These are phyloP conservation scores for Heterochromis multidens DNA, from an alignment of 2,113 vertebrate genomes.

Conservation along the genomic window DNA sequence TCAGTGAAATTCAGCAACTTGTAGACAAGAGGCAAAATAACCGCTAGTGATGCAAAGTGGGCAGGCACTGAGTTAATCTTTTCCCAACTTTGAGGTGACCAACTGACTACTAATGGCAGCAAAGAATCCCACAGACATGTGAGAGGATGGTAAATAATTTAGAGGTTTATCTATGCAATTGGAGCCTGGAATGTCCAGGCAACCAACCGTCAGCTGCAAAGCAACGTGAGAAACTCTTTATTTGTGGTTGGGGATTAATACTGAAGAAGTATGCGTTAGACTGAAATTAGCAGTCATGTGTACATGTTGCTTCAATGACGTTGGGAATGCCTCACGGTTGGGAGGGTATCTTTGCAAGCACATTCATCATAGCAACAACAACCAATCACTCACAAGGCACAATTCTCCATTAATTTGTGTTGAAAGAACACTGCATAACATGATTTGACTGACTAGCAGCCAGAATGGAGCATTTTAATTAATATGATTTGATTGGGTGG, in stretches of 20 bases:
- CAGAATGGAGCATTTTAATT: neutral
- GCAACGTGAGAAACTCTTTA: neutral
- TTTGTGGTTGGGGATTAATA: neutral
- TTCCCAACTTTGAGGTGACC: neutral
- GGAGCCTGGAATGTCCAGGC: neutral
- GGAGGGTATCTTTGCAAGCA: neutral
- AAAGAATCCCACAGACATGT: neutral
- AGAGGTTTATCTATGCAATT: neutral
- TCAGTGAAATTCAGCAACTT: neutral
- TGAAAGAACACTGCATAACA: neutral
- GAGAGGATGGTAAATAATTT: neutral
- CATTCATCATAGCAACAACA: neutral
- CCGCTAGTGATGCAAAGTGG: neutral
- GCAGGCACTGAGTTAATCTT: fast-evolving
- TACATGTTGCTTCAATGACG: too few relatives aligned
- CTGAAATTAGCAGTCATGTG: neutral
- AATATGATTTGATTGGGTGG: neutral
- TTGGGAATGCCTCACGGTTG: neutral
- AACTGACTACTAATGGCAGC: neutral
- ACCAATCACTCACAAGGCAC: neutral
- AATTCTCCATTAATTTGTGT: neutral
- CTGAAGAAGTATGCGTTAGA: neutral
- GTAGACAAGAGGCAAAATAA: neutral
- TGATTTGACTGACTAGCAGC: neutral
- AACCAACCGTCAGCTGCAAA: neutral